Evolutionary conservation across 2,113 vertebrate genomes (phyloP).

Genomic region (Strigops habroptila): DNA sequence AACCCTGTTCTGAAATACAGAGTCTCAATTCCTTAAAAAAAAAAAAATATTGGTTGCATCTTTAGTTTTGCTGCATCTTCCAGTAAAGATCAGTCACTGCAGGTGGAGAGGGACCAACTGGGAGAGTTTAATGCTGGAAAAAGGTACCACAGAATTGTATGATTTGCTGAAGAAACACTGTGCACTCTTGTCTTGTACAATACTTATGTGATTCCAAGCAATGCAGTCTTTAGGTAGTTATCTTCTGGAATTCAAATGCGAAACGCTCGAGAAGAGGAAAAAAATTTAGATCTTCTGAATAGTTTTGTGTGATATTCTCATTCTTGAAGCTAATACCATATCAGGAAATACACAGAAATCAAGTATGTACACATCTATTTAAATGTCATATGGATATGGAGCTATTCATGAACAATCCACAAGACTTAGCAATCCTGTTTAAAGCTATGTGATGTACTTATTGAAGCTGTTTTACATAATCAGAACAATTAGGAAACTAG

Average conservation of each 20-base stretch:
- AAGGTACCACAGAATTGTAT: neutral
- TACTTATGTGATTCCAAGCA: neutral
- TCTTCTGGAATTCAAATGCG: neutral
- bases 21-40: neutral
- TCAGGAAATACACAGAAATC: neutral
- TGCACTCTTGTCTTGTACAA: neutral
- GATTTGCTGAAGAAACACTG: neutral
- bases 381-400: neutral
- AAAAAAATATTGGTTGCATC: neutral
- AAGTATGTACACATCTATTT: neutral
- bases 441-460: neutral
- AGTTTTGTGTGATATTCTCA: neutral
- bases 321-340: neutral
- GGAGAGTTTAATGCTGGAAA: neutral
- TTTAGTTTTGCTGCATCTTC: neutral
- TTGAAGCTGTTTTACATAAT: neutral
- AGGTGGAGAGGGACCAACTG: neutral
- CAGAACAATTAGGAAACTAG: neutral
- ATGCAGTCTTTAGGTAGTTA: neutral
- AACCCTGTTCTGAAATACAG: neutral
- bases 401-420: neutral
- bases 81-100: neutral
- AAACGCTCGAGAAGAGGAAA: neutral
- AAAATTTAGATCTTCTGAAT: neutral
- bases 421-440: neutral